These are phyloP conservation scores for Kradibia gibbosae DNA, from an alignment of 1,140 invertebrate species.

Conservation along the genomic window DNA sequence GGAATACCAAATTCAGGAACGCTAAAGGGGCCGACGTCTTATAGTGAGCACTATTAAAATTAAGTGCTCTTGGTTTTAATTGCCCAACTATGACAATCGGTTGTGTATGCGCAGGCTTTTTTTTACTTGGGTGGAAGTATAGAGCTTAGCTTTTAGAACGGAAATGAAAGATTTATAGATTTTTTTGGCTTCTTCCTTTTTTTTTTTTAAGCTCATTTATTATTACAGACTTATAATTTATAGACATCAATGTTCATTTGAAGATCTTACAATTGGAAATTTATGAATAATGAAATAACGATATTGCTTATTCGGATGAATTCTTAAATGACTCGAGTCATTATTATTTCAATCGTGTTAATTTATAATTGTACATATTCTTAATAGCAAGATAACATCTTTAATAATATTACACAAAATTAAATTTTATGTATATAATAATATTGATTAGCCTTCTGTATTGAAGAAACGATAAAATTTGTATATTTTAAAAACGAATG, in stretches of 20 bases:
- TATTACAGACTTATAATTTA: neutral
- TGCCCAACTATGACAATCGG: neutral
- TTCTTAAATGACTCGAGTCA: neutral
- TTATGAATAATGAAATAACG: neutral
- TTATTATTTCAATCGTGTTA: constrained; percentile 1
- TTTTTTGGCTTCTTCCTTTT: constrained; percentile 11
- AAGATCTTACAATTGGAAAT: neutral
- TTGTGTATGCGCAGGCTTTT: neutral
- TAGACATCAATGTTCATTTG: neutral
- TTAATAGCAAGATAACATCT: neutral
- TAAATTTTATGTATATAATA: constrained; percentile 23
- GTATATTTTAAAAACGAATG: constrained; percentile 6
- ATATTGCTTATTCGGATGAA: neutral
- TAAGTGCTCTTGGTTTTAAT: neutral
- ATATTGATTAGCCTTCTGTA: neutral
- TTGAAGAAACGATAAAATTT: constrained; percentile 19
- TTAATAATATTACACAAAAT: neutral
- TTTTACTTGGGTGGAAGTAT: neutral
- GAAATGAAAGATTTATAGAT: neutral
- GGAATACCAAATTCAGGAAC: constrained; percentile 64
- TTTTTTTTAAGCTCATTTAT: constrained; percentile 3
- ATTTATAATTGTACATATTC: constrained; percentile 14
- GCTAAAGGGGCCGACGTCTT: too few relatives aligned
- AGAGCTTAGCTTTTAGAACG: neutral
- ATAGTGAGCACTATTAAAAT: too few relatives aligned